Percentiles rank a stretch among this genome's conserved stretches.
phyloP scores from a whole-genome alignment of 1,140 invertebrate species.

The Hyles euphorbiae region DNA sequence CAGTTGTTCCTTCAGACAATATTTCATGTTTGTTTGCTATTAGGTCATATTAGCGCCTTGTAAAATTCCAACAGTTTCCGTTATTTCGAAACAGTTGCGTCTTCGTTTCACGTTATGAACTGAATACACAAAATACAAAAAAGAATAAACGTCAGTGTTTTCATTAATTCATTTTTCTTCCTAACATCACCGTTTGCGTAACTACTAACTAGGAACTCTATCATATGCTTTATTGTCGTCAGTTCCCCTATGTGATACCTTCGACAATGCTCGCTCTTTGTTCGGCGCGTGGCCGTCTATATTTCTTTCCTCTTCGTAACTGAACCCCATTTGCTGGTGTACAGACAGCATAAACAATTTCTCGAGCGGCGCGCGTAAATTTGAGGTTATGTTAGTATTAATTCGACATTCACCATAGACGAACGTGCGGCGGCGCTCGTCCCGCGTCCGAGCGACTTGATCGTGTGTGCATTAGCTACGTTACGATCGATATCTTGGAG shows the following conservation, averaged over 20 bases:
- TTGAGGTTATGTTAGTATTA: constrained; percentile 71
- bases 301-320: constrained; percentile 41
- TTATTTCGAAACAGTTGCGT: constrained; percentile 23
- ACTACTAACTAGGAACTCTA: constrained; percentile 2
- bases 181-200: too few relatives aligned
- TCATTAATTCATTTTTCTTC: not conserved
- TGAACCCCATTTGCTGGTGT: constrained; percentile 53
- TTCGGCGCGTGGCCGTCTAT: constrained; percentile 18
- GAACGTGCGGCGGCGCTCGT: constrained; percentile 36
- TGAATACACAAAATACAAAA: not conserved
- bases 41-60: constrained; percentile 12
- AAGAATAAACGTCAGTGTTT: not conserved
- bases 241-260: constrained; percentile 17
- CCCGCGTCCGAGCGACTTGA: constrained; percentile 18
- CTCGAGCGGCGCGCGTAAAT: constrained; percentile 61
- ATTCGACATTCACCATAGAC: constrained; percentile 47
- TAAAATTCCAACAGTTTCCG: constrained; percentile 21
- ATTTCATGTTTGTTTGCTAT: constrained; percentile 6
- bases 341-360: constrained; percentile 62
- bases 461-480: constrained; percentile 30
- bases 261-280: constrained; percentile 29
- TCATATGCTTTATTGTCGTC: constrained; percentile 8
- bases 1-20: not conserved
- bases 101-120: not conserved
- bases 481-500: constrained; percentile 40